These are phyloP conservation scores for Ericerus pela DNA, from an alignment of 1,140 invertebrate species.

Conservation along the genomic window DNA sequence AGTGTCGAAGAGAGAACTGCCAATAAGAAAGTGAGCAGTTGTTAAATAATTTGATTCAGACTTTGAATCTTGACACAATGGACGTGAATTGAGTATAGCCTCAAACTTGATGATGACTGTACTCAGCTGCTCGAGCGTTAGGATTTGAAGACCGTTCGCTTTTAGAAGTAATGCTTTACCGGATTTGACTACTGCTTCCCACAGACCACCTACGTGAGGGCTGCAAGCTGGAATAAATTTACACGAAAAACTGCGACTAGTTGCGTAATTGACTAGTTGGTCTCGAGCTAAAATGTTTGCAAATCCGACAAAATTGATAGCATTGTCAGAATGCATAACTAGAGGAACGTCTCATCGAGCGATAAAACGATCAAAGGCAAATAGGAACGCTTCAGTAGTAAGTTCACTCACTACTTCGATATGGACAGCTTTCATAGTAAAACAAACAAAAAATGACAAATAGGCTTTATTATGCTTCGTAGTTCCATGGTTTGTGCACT, in stretches of 20 bases:
- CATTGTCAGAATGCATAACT: conserved; percentile 28
- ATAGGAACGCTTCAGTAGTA: conserved; percentile 29
- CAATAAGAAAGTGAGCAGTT: conserved; percentile 25
- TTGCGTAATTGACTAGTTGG: too few relatives aligned
- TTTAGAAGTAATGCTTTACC: conserved; percentile 18
- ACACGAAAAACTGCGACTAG: not conserved
- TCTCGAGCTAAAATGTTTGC: not conserved
- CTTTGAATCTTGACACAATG: conserved; percentile 22
- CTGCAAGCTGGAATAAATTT: not conserved
- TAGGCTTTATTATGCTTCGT: conserved; percentile 28
- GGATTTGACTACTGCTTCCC: conserved; percentile 24
- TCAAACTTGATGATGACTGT: conserved; percentile 26
- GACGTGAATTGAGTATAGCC: conserved; percentile 26
- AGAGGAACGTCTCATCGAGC: conserved; percentile 26
- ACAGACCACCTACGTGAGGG: conserved; percentile 21
- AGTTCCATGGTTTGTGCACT: too few relatives aligned
- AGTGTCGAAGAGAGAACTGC: too few relatives aligned
- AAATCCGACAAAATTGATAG: conserved; percentile 17
- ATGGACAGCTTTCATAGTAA: conserved; percentile 31
- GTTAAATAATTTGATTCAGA: conserved; percentile 24
- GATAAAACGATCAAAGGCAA: conserved; percentile 30
- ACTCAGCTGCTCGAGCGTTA: conserved; percentile 27
- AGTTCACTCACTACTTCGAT: conserved; percentile 31
- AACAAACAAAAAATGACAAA: conserved; percentile 33
- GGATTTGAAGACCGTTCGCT: conserved; percentile 14